Evolutionary conservation across 2,113 vertebrate species (phyloP).

Genomic region (Chionis minor): DNA sequence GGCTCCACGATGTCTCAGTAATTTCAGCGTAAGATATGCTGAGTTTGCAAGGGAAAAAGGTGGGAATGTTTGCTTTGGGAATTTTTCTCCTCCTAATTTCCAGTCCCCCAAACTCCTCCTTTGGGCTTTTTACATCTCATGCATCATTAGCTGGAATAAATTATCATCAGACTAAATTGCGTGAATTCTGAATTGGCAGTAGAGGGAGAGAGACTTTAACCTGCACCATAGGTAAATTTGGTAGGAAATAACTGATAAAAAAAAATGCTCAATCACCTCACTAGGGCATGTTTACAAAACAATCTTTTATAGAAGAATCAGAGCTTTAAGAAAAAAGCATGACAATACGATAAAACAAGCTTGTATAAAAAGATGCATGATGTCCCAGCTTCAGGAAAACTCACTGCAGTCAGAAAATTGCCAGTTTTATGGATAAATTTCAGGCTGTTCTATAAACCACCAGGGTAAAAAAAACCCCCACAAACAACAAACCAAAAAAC

Average conservation of each 20-base stretch:
- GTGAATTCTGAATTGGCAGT: background rate
- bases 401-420: background rate
- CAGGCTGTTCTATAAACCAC: background rate
- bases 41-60: slow-evolving; percentile 34
- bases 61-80: slow-evolving; percentile 16
- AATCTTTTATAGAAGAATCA: background rate
- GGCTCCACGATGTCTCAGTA: slow-evolving; percentile 14
- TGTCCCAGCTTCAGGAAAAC: background rate
- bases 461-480: too few relatives aligned
- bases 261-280: background rate
- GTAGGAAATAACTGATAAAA: background rate
- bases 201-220: background rate
- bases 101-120: background rate
- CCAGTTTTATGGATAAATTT: background rate
- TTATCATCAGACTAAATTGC: background rate
- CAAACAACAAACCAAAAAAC: too few relatives aligned
- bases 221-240: background rate
- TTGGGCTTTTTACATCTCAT: background rate
- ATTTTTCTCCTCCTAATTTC: background rate
- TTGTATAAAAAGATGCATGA: background rate
- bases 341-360: background rate
- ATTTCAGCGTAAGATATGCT: slow-evolving; percentile 5
- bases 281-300: background rate
- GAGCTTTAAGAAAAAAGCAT: background rate
- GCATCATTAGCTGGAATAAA: slow-evolving; percentile 41